Base-by-base conservation (phyloP, 2,113 vertebrate genomes). In the Etheostoma spectabile region DNA sequence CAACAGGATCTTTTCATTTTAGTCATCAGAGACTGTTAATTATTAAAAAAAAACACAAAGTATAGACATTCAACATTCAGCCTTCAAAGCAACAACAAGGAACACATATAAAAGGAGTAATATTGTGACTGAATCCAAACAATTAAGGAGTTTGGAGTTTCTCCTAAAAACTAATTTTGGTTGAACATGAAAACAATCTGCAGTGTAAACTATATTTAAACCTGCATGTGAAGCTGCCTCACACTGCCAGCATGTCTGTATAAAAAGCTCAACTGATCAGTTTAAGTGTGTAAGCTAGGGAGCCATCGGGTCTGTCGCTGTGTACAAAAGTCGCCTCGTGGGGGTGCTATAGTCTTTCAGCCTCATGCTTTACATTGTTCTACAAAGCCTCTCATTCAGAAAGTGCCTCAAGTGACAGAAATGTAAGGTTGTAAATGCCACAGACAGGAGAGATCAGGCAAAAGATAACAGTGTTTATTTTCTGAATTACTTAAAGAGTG, bases 381-480 rank as follows among this genome's bases (percentile, higher is more conserved):
- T 86, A 64, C 67, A 88, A 82, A 80, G 89, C 89, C 90, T 92
- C 86, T 88, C 80, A 90, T 87, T 91, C 89, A 93, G 93, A 94
- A 94, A 94, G 93, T 94, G 93, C 93, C 93, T 94, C 84, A 90
- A 88, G 86, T 72, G 78, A 91, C 64, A 69, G 73, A 86, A 85
- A 88, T 73, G 84, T 74, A 77, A 69, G 88, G 84, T 81, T 91
- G 84, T 45, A 86, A 81, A 86, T 77, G 85, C 88, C 88, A 85
- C 15, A 30, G 68, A 86, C 84, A 73, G 78, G 73, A 87, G 74
- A 75, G 84, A 74, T 80, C 77, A 80, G 84, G 86, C 87, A 77
- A 88, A 68, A 85, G 79, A 91, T 66, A 83, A 87, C 87, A 92
- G 90, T 91, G 93, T 94, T 94, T 94, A 94, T 94, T 94, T 94